These are phyloP conservation scores for Phalacrocorax brasilianus DNA, from an alignment of 2,113 vertebrate genomes.

Conservation along the genomic window DNA sequence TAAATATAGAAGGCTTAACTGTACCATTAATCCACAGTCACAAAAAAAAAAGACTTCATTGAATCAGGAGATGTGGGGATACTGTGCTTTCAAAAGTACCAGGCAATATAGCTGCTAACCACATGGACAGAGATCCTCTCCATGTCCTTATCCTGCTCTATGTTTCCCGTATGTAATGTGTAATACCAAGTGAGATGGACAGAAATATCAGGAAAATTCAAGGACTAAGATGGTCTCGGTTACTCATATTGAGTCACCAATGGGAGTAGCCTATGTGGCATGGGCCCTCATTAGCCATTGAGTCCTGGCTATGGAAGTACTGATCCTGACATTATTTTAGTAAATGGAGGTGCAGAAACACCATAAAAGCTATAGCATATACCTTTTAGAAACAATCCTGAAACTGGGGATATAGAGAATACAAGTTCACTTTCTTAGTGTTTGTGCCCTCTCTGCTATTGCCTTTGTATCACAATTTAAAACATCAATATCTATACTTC, in stretches of 20 bases:
- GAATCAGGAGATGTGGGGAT: neutral
- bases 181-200: neutral
- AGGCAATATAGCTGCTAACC: neutral
- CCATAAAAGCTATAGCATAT: neutral
- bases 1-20: neutral
- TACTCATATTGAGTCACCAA: neutral
- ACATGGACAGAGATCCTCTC: neutral
- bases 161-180: neutral
- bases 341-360: neutral
- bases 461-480: constrained; percentile 67
- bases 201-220: neutral
- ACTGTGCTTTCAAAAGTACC: neutral
- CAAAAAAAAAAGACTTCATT: neutral
- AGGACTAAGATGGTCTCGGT: neutral
- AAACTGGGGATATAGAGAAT: neutral
- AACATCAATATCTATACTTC: constrained; percentile 77
- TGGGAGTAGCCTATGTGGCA: neutral
- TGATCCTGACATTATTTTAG: neutral
- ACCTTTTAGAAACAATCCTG: neutral
- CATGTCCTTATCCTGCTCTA: neutral
- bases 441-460: constrained; percentile 51
- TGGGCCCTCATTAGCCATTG: neutral
- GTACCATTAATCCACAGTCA: neutral
- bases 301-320: neutral
- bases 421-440: neutral